Evolutionary conservation across 1,140 invertebrate genomes (phyloP).

Genomic region (Chionoecetes opilio): DNA sequence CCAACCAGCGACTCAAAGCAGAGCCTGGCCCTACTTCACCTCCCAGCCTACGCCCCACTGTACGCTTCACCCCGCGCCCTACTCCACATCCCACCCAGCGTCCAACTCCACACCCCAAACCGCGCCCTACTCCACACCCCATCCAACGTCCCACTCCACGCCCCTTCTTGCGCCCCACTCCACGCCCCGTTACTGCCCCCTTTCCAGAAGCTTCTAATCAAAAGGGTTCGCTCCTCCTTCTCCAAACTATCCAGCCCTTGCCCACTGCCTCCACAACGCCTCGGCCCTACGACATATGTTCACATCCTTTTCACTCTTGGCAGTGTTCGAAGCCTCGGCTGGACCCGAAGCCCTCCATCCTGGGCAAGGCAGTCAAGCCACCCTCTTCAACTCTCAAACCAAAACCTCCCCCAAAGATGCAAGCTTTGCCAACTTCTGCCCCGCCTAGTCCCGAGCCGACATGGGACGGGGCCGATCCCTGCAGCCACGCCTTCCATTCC

Average conservation of each 20-base stretch:
- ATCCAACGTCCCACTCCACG: background rate
- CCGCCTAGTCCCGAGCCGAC: background rate
- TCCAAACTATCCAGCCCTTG: background rate
- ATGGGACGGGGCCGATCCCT: conserved; percentile 63
- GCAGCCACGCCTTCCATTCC: conserved; percentile 66
- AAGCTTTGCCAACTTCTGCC: background rate
- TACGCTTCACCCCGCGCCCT: background rate
- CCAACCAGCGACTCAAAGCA: background rate
- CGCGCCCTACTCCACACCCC: background rate
- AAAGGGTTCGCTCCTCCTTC: background rate
- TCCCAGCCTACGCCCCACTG: background rate
- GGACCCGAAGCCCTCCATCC: background rate
- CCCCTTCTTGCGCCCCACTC: background rate
- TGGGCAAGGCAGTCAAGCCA: background rate
- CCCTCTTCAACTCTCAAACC: background rate
- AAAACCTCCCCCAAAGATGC: background rate
- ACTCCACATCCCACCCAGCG: background rate
- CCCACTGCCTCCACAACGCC: background rate
- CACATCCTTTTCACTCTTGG: conserved; percentile 50
- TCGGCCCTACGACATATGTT: conserved; percentile 47
- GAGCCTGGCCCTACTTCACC: background rate
- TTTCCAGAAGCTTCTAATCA: conserved; percentile 53
- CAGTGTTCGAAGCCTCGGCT: conserved; percentile 11
- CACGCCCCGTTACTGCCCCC: background rate
- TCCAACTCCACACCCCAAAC: background rate